Base-by-base conservation (phyloP, 2,888 invertebrate genomes). In the Nasonia oneida region DNA sequence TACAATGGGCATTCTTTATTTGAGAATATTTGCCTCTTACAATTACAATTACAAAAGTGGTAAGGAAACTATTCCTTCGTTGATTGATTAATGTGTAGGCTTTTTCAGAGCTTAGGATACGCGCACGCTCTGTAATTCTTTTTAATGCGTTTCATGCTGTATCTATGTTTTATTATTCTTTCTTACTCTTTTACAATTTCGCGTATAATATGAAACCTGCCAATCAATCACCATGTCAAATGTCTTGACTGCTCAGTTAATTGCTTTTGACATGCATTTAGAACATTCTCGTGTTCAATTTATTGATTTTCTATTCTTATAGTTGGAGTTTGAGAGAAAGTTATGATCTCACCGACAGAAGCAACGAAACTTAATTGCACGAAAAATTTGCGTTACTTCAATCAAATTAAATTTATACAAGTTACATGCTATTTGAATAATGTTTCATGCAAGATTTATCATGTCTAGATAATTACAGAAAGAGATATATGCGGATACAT, bases 381-480 rank as follows among this genome's bases (percentile, higher is more conserved):
- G 64, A 73, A 37, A 71, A 80, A 76, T 83, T 67, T 73, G 29
- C 57, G n/a, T 77, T 61, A 33, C 8, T 78, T 78, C 18, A 37
- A 67, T 71, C 53, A 67, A 81, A 78, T 78, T 77, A 82, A 82
- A 79, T 23, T 81, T 57, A 53, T 15, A 79, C 57, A 74, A 75
- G 18, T 67, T 42, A 75, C 67, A 78, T 78, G 70, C 81, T 85
- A 84, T 53, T 84, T 75, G 67, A 89, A 88, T 88, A 88, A 90
- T 87, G 85, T 90, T 89, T 83, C 89, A 90, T 89, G 88, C 89
- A 89, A 87, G 83, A 88, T 85, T 88, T 86, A 87, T 87, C 85
- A 79, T 86, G 89, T 88, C 88, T 89, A 90, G 88, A 87, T 88
- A 89, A 89, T 85, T 87, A 87, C 85, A 77, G 87, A 86, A 79